phyloP scores from a whole-genome alignment of 2,888 invertebrate genomes.

The Dolichopus griseipennis region DNA sequence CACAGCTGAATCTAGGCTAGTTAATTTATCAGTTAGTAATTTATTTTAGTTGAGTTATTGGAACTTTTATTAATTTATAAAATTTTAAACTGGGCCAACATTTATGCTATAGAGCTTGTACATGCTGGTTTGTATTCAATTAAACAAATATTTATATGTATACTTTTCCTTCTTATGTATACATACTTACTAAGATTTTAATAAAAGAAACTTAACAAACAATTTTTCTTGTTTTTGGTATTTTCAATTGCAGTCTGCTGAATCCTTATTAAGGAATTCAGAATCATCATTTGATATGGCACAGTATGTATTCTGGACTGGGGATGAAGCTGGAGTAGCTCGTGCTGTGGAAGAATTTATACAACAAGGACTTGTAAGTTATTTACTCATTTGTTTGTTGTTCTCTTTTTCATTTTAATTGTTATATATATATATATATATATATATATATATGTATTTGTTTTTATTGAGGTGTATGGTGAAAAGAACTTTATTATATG shows the following conservation, averaged over 20 bases:
- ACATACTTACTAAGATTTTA: background rate
- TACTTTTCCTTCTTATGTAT: background rate
- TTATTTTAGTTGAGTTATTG: too few species aligned
- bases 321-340: slow-evolving; percentile 69
- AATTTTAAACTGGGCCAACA: too few species aligned
- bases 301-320: slow-evolving; percentile 74
- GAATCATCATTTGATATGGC: slow-evolving; percentile 71
- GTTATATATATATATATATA: background rate
- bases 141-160: background rate
- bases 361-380: slow-evolving; percentile 62
- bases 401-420: background rate
- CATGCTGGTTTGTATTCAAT: background rate
- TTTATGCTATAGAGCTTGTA: too few species aligned
- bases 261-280: slow-evolving; percentile 43
- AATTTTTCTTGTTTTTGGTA: too few species aligned
- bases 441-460: background rate
- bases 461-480: too few species aligned
- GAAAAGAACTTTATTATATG: too few species aligned
- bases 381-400: background rate
- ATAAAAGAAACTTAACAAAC: background rate
- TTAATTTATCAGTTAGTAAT: too few species aligned
- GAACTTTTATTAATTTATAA: too few species aligned
- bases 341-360: slow-evolving; percentile 67
- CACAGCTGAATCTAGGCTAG: too few species aligned
- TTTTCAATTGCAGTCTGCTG: slow-evolving; percentile 43